Conservation (phyloP, 2,888 invertebrate species). For the Dorcus parallelipipedus region DNA sequence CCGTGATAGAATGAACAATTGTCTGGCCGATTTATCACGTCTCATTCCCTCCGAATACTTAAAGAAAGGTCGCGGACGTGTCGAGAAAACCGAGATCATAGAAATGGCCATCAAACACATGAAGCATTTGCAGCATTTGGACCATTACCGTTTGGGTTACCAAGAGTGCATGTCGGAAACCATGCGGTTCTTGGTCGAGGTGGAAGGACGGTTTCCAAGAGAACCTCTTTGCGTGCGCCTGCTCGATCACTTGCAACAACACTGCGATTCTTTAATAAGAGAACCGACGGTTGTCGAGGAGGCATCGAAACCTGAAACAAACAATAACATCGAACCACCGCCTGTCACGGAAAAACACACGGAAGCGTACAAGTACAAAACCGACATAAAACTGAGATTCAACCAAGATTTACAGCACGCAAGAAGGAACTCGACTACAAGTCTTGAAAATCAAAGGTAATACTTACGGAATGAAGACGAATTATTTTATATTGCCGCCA, state of each 20-base stretch:
- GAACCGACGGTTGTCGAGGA: slow-evolving; percentile 17
- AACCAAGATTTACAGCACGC: slow-evolving; percentile 39
- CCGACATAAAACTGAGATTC: slow-evolving; percentile 87
- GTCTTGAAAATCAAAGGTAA: slow-evolving; percentile 52
- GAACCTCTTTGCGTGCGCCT: slow-evolving; percentile 80
- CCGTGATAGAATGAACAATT: slow-evolving; percentile 96
- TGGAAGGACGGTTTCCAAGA: slow-evolving; percentile 74
- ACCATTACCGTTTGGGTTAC: slow-evolving; percentile 66
- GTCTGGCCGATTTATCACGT: slow-evolving; percentile 87
- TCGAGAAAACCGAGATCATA: slow-evolving; percentile 97
- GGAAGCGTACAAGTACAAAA: slow-evolving; percentile 84
- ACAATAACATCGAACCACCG: slow-evolving; percentile 34
- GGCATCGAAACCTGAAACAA: slow-evolving; percentile 22
- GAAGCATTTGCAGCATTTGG: slow-evolving; percentile 77
- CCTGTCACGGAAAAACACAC: slow-evolving; percentile 33
- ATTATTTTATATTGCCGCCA: not conserved
- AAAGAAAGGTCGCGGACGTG: slow-evolving; percentile 91
- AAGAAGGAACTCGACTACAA: slow-evolving; percentile 25
- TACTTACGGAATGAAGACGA: slow-evolving; percentile 3
- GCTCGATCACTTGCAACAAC: slow-evolving; percentile 78
- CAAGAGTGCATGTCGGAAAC: slow-evolving; percentile 89
- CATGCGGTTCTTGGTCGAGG: slow-evolving; percentile 84
- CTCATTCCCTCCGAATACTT: slow-evolving; percentile 90
- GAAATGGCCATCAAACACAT: slow-evolving; percentile 97
- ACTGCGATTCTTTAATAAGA: slow-evolving; percentile 63